phyloP scores from a whole-genome alignment of 2,113 vertebrate genomes.

The Neogale vison region DNA sequence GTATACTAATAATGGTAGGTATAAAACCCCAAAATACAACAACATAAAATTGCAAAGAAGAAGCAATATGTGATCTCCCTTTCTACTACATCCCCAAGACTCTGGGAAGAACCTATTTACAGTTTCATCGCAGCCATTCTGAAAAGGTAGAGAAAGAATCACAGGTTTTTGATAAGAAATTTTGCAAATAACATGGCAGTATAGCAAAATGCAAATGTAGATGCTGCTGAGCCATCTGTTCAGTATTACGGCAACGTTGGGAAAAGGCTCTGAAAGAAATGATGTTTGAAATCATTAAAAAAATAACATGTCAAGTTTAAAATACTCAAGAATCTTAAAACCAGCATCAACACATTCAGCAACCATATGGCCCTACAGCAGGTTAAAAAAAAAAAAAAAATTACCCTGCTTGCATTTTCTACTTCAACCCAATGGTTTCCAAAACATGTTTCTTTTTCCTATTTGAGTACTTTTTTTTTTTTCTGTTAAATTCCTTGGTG shows the following conservation, averaged over 20 bases:
- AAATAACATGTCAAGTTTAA: constrained; percentile 75
- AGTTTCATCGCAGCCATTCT: constrained; percentile 35
- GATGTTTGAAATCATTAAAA: constrained; percentile 77
- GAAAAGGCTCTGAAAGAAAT: constrained; percentile 70
- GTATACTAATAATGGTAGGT: not conserved
- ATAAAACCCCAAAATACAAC: not conserved
- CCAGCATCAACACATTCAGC: constrained; percentile 69
- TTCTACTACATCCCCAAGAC: not conserved
- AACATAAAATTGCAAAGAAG: constrained; percentile 34
- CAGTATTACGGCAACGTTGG: constrained; percentile 58
- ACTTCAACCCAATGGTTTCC: constrained; percentile 57
- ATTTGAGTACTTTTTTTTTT: constrained; percentile 5
- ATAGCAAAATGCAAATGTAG: constrained; percentile 79
- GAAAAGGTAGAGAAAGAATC: constrained; percentile 76
- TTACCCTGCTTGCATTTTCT: constrained; percentile 58
- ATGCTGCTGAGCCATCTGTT: constrained; percentile 74
- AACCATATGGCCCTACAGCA: constrained; percentile 69
- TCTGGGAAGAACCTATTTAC: constrained; percentile 38
- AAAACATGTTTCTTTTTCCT: constrained; percentile 47
- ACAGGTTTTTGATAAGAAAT: constrained; percentile 71
- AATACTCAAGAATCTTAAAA: constrained; percentile 72
- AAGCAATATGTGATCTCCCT: not conserved
- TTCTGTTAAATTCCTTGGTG: not conserved
- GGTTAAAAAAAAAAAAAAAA: constrained; percentile 56
- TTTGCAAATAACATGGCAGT: constrained; percentile 77